Percentiles rank a stretch among this genome's conserved stretches.
phyloP scores from a whole-genome alignment of 2,888 invertebrate species.

The Arenicola marina region DNA sequence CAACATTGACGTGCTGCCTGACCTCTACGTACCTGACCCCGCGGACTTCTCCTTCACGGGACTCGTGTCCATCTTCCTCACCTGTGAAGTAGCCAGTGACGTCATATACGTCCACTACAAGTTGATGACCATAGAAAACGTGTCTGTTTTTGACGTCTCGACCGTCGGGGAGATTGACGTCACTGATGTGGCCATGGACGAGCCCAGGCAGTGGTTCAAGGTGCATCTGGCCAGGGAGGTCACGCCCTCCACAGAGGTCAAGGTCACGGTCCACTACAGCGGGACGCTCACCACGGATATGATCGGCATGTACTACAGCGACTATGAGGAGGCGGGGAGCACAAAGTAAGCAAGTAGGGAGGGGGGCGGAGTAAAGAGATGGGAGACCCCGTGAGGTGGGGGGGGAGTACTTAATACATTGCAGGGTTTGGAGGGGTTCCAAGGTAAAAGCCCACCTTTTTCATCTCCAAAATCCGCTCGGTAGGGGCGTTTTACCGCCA shows the following conservation, averaged over 20 bases:
- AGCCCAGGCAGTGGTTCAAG: not conserved
- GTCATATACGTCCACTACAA: not conserved
- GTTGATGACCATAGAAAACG: not conserved
- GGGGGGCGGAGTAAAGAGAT: too few relatives aligned
- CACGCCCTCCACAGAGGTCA: not conserved
- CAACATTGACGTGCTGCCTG: conserved; percentile 1
- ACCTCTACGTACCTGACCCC: not conserved
- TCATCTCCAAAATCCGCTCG: too few relatives aligned
- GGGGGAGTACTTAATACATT: too few relatives aligned
- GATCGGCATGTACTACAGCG: conserved; percentile 9
- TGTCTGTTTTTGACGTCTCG: not conserved
- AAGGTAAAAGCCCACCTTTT: too few relatives aligned
- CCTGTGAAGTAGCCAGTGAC: not conserved
- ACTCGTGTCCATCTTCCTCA: not conserved
- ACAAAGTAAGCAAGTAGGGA: conserved; percentile 3
- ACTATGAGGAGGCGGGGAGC: not conserved
- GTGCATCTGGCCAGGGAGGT: not conserved
- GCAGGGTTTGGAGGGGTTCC: too few relatives aligned
- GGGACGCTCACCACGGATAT: not conserved
- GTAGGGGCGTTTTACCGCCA: too few relatives aligned
- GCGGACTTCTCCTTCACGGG: conserved; percentile 2
- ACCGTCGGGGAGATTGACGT: not conserved
- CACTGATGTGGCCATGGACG: not conserved
- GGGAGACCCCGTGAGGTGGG: too few relatives aligned
- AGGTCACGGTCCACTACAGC: not conserved